Evolutionary conservation across 2,888 invertebrate species (phyloP), one percentile per base, ranked within the genome.

Genomic region (Eupithecia pulchellata): DNA sequence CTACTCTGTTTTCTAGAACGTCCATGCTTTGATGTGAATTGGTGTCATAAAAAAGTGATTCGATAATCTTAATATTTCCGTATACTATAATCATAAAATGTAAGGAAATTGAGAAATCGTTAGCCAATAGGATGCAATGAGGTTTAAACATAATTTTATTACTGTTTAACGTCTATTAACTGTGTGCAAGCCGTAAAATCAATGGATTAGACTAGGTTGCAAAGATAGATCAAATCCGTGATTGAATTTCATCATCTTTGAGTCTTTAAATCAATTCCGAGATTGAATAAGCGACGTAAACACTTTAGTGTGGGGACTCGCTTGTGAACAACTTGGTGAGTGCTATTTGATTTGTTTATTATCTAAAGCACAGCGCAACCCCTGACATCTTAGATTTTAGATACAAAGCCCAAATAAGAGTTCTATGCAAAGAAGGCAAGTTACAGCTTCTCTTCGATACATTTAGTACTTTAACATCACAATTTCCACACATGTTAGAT

Each of bases 41-140:
- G 34, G n/a, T 58, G 60, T 30, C 60, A 42, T 2, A 20, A 25
- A 32, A 4, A 34, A 13, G 5, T 13, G 13, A 27, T 60, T 25
- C 60, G 4, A 34, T 60, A 25, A n/a, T 60, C 60, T 57, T 57
- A 27, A 34, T 17, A 17, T 61, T 25, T 61, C 34, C 34, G 32
- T 34, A 20, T 61, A 20, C 34, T 32, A 5, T 20, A 34, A 34
- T 11, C 13, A 61, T 61, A 34, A 60, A 61, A 61, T 34, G 9
- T 13, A 34, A 61, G 34, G 60, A 34, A 61, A 61, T 32, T 58
- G 0, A 9, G 9, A n/a, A 58, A 30, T 32, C 6, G 29, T 29
- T 58, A 57, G 29, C 57, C 57, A n/a, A 8, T 29, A n/a, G 32
- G 58, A n/a, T 58, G 27, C n/a, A n/a, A n/a, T 58, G 2, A 20